Evolutionary conservation across 2,888 invertebrate species (phyloP).

Genomic region (Scelioninae gen. 1): DNA sequence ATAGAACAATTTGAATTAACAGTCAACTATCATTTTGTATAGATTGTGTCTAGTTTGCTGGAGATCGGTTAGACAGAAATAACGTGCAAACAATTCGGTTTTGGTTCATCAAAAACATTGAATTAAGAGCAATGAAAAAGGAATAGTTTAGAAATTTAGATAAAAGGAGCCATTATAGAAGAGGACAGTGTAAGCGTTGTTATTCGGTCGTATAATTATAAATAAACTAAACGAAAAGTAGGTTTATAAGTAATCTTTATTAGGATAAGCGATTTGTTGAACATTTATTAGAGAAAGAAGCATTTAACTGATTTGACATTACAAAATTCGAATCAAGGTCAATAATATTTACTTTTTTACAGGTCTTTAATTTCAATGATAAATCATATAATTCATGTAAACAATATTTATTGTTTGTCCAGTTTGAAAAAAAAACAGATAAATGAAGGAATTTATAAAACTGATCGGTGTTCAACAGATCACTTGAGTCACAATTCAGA

Average conservation of each 20-base stretch:
- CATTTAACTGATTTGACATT: too few species aligned
- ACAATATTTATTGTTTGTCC: too few species aligned
- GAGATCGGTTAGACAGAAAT: conserved; percentile 49
- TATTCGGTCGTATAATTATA: too few species aligned
- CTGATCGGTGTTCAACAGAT: not conserved
- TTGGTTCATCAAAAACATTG: conserved; percentile 25
- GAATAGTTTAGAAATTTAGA: conserved; percentile 23
- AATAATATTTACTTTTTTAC: too few species aligned
- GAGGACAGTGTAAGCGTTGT: conserved; percentile 27
- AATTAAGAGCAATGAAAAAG: conserved; percentile 5
- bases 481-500: not conserved
- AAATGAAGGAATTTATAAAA: not conserved
- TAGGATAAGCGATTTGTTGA: too few species aligned
- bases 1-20: conserved; percentile 45
- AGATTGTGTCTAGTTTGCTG: conserved; percentile 34
- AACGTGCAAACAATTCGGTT: conserved; percentile 54
- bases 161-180: conserved; percentile 17
- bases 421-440: too few species aligned
- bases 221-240: too few species aligned
- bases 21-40: conserved; percentile 51
- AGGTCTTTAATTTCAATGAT: too few species aligned
- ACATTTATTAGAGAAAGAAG: too few species aligned
- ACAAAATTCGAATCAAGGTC: too few species aligned
- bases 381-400: too few species aligned
- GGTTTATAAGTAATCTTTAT: too few species aligned